Conservation (phyloP, 2,888 invertebrate species). For the Drosophila borealis region DNA sequence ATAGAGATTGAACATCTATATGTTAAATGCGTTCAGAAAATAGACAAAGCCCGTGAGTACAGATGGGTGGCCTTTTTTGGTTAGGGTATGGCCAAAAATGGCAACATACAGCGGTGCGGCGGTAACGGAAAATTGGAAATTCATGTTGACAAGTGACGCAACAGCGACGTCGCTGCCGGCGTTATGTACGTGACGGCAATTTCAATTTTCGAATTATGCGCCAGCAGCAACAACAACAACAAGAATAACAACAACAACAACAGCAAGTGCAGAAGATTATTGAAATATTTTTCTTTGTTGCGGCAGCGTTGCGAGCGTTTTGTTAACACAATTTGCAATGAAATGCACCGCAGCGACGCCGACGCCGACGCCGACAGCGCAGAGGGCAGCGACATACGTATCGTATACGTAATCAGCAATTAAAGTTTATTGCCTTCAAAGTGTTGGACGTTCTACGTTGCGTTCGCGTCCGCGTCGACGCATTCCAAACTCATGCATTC, state of each 20-base stretch:
- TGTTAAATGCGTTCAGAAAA: too few species aligned
- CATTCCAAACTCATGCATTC: constrained; percentile 5
- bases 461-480: neutral
- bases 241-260: constrained; percentile 6
- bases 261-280: constrained; percentile 39
- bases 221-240: constrained; percentile 16
- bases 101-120: constrained; percentile 34
- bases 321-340: constrained; percentile 46
- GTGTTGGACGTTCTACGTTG: constrained; percentile 34
- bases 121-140: constrained; percentile 70
- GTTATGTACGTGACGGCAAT: constrained; percentile 69
- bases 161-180: constrained; percentile 54
- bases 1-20: too few species aligned
- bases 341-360: constrained; percentile 23
- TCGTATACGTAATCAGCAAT: constrained; percentile 71
- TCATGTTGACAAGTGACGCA: constrained; percentile 77
- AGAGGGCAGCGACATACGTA: neutral
- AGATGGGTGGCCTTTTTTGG: constrained; percentile 1
- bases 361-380: constrained; percentile 5
- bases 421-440: constrained; percentile 65
- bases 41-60: neutral
- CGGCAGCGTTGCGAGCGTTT: constrained; percentile 19
- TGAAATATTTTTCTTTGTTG: constrained; percentile 58
- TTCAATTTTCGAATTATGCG: constrained; percentile 69
- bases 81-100: constrained; percentile 48